phyloP scores from a whole-genome alignment of 2,797 vertebrate species.

The Epinephelus coioides region DNA sequence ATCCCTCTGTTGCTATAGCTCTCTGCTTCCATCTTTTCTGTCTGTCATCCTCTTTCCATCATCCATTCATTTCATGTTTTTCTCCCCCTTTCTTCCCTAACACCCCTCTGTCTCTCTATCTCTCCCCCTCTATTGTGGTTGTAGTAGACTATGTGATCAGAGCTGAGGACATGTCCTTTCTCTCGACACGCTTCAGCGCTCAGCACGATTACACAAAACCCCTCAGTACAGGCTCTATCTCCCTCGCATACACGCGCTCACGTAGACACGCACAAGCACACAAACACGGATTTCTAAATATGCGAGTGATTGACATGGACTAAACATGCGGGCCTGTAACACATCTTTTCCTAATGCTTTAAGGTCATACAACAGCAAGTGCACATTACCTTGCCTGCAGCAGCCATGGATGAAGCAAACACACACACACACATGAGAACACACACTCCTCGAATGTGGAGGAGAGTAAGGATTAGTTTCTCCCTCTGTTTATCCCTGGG shows the following conservation, averaged over 20 bases:
- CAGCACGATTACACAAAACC: constrained; percentile 85
- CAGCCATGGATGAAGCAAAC: constrained; percentile 25
- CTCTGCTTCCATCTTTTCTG: constrained; percentile 26
- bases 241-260: constrained; percentile 28
- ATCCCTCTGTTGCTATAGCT: constrained; percentile 20
- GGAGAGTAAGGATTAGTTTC: constrained; percentile 76
- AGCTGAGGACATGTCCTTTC: constrained; percentile 84
- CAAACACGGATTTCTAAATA: constrained; percentile 55
- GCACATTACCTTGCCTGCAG: constrained; percentile 53
- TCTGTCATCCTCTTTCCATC: constrained; percentile 55
- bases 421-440: constrained; percentile 7
- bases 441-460: constrained; percentile 60
- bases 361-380: constrained; percentile 58
- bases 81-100: constrained; percentile 53
- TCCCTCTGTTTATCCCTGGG: constrained; percentile 76
- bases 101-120: constrained; percentile 55
- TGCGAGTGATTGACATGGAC: constrained; percentile 68
- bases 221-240: constrained; percentile 65
- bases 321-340: constrained; percentile 56
- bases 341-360: constrained; percentile 58
- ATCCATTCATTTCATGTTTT: constrained; percentile 70
- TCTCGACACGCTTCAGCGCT: constrained; percentile 78
- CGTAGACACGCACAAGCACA: constrained; percentile 30
- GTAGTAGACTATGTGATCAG: constrained; percentile 78
- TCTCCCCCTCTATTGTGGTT: constrained; percentile 67